A percentile compares a stretch with the other conserved stretches of the same genome.
These are phyloP conservation scores for Sceloporus tristichus DNA, from an alignment of 2,113 vertebrate genomes.

Conservation along the genomic window DNA sequence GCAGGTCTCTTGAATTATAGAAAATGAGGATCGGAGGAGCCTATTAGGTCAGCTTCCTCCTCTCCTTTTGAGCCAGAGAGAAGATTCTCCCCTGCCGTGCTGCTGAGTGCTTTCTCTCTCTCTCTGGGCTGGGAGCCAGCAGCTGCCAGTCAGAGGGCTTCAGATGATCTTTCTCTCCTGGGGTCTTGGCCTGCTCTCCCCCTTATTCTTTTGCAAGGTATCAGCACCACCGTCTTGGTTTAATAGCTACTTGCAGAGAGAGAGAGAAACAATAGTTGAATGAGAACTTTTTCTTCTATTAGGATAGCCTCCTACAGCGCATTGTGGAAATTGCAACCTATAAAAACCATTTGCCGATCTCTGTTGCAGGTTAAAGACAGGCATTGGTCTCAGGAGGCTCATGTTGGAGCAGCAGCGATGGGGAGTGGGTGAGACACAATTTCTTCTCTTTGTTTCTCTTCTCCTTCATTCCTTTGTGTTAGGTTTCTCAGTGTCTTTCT, in stretches of 20 bases:
- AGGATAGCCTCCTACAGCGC: neutral
- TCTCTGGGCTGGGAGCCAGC: neutral
- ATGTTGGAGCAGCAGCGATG: neutral
- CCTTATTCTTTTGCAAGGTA: constrained; percentile 20
- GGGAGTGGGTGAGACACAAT: neutral
- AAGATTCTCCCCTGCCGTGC: neutral
- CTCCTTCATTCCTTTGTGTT: neutral
- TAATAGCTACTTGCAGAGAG: neutral
- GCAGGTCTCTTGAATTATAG: neutral
- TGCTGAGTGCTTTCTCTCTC: constrained; percentile 1
- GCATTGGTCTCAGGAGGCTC: neutral
- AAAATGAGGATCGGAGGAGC: neutral
- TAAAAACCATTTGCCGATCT: neutral
- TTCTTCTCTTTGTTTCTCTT: neutral
- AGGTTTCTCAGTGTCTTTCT: neutral
- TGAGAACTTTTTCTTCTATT: neutral
- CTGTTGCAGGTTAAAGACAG: neutral
- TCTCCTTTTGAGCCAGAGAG: neutral
- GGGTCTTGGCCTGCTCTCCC: neutral
- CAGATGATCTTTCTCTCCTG: neutral
- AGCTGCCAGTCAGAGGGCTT: neutral
- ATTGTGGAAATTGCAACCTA: neutral
- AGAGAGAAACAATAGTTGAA: neutral
- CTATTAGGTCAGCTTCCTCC: neutral
- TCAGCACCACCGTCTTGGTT: neutral